Conservation (phyloP, 2,888 invertebrate genomes). For the Orgyia antiqua region DNA sequence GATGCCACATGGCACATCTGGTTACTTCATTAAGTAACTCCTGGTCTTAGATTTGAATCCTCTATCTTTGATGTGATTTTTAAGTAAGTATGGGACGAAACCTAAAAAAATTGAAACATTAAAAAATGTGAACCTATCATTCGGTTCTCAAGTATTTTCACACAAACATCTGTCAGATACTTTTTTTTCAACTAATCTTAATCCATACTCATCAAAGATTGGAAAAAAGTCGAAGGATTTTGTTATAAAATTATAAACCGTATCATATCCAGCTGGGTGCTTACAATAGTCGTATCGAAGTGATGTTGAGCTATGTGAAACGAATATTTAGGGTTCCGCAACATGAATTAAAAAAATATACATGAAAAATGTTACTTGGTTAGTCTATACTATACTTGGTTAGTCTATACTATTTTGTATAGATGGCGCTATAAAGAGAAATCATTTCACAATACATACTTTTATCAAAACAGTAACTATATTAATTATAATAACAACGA, state of each 20-base stretch:
- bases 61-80: too few species aligned
- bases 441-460: too few species aligned
- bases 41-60: too few species aligned
- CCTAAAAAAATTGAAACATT: not conserved
- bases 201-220: conserved; percentile 45
- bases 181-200: conserved; percentile 34
- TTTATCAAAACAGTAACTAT: too few species aligned
- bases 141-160: conserved; percentile 17
- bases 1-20: too few species aligned
- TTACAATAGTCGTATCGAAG: conserved; percentile 43
- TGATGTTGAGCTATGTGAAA: conserved; percentile 33
- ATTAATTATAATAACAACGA: too few species aligned
- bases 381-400: too few species aligned
- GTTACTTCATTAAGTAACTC: too few species aligned
- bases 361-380: too few species aligned
- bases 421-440: too few species aligned
- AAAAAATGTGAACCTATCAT: conserved; percentile 6
- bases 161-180: conserved; percentile 36
- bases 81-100: too few species aligned
- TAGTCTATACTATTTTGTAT: too few species aligned
- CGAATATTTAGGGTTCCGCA: conserved; percentile 26
- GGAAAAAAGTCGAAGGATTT: conserved; percentile 47
- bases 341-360: not conserved
- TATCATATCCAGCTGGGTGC: conserved; percentile 54
- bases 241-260: conserved; percentile 45